These are phyloP conservation scores for Poecilia wingei DNA, from an alignment of 2,797 vertebrate genomes.

Conservation along the genomic window DNA sequence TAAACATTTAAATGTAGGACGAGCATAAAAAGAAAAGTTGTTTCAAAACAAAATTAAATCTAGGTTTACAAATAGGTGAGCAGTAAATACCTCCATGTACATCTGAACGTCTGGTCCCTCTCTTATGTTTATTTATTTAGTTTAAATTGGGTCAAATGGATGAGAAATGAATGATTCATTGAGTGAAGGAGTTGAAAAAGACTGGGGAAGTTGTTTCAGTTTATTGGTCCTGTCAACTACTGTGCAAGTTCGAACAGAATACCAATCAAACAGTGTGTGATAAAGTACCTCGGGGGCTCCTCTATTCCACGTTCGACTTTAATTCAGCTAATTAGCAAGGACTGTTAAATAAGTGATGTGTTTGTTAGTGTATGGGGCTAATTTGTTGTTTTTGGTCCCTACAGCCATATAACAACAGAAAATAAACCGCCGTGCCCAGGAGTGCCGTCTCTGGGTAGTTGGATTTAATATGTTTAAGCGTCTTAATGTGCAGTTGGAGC, in stretches of 20 bases:
- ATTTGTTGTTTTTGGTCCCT: conserved; percentile 64
- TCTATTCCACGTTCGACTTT: conserved; percentile 52
- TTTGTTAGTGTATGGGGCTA: conserved; percentile 55
- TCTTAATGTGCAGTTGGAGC: conserved; percentile 28
- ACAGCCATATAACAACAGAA: conserved; percentile 49
- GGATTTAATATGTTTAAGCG: conserved; percentile 51
- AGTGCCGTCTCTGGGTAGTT: conserved; percentile 38
- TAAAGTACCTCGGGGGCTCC: conserved; percentile 50
- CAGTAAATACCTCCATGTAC: not conserved
- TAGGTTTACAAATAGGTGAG: not conserved
- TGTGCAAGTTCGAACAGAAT: conserved; percentile 38
- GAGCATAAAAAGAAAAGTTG: not conserved
- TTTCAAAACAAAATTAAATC: not conserved
- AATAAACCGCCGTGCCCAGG: conserved; percentile 43
- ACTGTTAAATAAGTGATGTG: conserved; percentile 70
- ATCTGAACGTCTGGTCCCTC: not conserved
- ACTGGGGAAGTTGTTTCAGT: conserved; percentile 18
- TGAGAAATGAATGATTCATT: conserved; percentile 5
- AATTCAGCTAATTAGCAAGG: conserved; percentile 66
- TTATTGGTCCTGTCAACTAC: conserved; percentile 30
- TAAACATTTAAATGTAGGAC: not conserved
- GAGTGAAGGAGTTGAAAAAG: not conserved
- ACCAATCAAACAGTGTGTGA: conserved; percentile 52
- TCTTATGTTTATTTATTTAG: not conserved
- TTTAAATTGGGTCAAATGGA: not conserved